phyloP scores from a whole-genome alignment of 2,888 invertebrate genomes.

The Linyphia triangularis region DNA sequence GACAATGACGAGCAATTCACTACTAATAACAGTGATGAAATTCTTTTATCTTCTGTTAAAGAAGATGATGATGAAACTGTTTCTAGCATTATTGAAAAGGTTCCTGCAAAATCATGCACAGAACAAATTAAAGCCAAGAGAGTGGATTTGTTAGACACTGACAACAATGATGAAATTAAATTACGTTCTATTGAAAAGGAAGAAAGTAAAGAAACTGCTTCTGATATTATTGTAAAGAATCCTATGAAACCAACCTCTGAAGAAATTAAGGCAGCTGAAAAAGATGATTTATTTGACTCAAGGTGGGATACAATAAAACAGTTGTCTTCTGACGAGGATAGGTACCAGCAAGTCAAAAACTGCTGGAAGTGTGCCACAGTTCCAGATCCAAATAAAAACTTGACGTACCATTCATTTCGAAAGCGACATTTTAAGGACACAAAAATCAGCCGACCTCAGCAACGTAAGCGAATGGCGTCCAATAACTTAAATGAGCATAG shows the following conservation, averaged over 20 bases:
- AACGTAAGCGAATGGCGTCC: constrained; percentile 19
- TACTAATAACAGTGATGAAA: no score
- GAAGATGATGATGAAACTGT: not conserved
- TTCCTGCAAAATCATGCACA: not conserved
- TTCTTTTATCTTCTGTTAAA: not conserved
- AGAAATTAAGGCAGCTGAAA: constrained; percentile 30
- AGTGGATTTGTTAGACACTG: not conserved
- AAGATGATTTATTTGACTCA: constrained; percentile 45
- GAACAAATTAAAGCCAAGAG: not conserved
- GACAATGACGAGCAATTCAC: no score
- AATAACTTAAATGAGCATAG: not conserved
- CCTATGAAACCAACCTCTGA: not conserved
- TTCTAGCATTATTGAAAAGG: not conserved
- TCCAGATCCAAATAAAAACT: constrained; percentile 59
- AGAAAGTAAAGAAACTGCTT: not conserved
- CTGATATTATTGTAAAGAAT: not conserved
- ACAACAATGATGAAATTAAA: constrained; percentile 35
- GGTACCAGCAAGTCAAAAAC: constrained; percentile 40
- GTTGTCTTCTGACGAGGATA: constrained; percentile 50
- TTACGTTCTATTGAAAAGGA: no score
- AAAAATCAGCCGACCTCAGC: not conserved
- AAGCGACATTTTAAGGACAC: not conserved
- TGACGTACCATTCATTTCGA: constrained; percentile 55
- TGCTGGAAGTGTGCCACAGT: constrained; percentile 44
- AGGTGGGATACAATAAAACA: constrained; percentile 51